Base-by-base conservation (phyloP, 2,113 vertebrate genomes). In the Gila orcuttii region DNA sequence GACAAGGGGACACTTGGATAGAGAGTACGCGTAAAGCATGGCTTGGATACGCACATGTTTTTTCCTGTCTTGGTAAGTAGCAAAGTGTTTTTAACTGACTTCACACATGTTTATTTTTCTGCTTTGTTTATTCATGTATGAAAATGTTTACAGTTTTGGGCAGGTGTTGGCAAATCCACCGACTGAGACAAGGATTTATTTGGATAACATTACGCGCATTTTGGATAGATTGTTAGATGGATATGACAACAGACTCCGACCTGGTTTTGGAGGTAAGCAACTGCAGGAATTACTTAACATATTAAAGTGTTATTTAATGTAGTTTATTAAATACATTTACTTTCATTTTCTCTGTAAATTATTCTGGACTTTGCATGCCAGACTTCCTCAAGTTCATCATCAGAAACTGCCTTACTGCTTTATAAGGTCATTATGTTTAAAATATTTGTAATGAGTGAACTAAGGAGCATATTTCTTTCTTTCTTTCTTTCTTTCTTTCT, bases 191-290 rank as follows among this genome's bases (percentile, higher is more conserved):
- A 95, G 92, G 82, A 93, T 96, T 76, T 98, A 97, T 92, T 94
- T 96, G 84, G 95, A 97, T 90, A 99, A 99, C 89, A 95, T 98
- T 91, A 99, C 97, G 82, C 96, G 96, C 2, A 97, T 97, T 88
- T 94, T 99, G 91, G 96, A 98, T 93, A 96, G 96, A 90, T 93
- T 99, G 90, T 91, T 99, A 90, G 97, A 99, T 89, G 97, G 97
- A 85, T 99, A 99, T 79, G 97, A 98, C 94, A 98, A 98, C 93
- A 94, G 97, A 79, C 95, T 99, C 3, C 94, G 97, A 11, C 97
- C 97, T 7, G 97, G 97, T 87, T 98, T 98, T 89, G 97, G 97
- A 95, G 97, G 97, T 97, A 68, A 45, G 71, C 15, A 19, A 75
- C 23, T 36, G 6, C 42, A 21, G 31, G 2, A 71, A 45, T 68